These are phyloP conservation scores for Cladopsammia gracilis DNA, from an alignment of 64 coral and sea anemone genomes.

Conservation along the genomic window DNA sequence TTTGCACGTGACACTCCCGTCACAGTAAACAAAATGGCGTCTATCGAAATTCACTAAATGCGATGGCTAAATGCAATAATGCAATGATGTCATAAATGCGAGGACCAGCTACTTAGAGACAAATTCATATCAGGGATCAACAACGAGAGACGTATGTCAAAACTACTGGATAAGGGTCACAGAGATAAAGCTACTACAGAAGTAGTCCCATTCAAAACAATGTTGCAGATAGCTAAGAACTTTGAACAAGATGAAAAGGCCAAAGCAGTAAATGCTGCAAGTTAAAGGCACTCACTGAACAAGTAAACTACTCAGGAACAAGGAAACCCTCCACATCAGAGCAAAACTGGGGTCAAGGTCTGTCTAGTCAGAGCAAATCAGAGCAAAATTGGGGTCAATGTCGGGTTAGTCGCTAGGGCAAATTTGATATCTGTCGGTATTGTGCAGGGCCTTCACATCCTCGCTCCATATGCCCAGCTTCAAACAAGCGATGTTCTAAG, in stretches of 20 bases:
- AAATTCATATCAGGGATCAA: conserved; percentile 55
- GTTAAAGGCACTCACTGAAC: conserved; percentile 24
- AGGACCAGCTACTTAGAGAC: conserved; percentile 62
- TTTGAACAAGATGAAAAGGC: conserved; percentile 53
- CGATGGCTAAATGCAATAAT: too few relatives aligned
- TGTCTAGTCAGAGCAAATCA: not conserved
- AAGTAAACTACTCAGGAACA: conserved; percentile 34
- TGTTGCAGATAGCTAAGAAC: conserved; percentile 62
- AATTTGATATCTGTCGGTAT: conserved; percentile 38
- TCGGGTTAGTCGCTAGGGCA: conserved; percentile 12
- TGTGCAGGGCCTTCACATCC: conserved; percentile 26
- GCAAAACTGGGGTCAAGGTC: conserved; percentile 1
- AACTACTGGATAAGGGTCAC: conserved; percentile 22
- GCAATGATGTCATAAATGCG: conserved; percentile 56
- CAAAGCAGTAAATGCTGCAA: conserved; percentile 43
- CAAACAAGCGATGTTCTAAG: conserved; percentile 53
- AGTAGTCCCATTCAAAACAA: conserved; percentile 29
- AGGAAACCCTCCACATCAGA: not conserved
- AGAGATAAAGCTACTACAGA: conserved; percentile 51
- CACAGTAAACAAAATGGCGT: too few relatives aligned
- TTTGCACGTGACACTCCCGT: too few relatives aligned
- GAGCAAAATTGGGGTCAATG: not conserved
- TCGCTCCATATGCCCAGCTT: conserved; percentile 25
- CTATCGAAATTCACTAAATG: too few relatives aligned
- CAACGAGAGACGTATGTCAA: conserved; percentile 48